Percentiles rank a stretch among this genome's conserved stretches.
Evolutionary conservation across 2,113 vertebrate genomes (phyloP).

Genomic region (Fulica atra): DNA sequence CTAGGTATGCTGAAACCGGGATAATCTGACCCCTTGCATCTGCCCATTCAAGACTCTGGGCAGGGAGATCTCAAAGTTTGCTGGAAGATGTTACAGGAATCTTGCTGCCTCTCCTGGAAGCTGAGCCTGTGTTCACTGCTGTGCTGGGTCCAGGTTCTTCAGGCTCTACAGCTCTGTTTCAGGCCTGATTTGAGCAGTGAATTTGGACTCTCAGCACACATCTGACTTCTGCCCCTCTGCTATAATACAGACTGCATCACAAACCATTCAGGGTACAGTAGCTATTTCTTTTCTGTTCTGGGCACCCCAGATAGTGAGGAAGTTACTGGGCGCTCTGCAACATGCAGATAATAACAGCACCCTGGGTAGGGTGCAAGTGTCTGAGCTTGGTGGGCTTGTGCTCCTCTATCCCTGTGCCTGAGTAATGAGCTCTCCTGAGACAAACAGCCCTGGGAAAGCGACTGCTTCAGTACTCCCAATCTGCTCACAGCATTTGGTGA

Average conservation of each 20-base stretch:
- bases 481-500: background rate
- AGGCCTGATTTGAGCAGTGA: background rate
- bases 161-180: background rate
- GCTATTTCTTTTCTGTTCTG: background rate
- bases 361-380: background rate
- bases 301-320: background rate
- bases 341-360: accelerated
- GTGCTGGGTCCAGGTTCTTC: background rate
- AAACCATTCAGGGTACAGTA: background rate
- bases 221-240: background rate
- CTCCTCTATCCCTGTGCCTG: background rate
- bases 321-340: background rate
- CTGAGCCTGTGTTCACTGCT: background rate
- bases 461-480: accelerated
- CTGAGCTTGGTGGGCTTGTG: background rate
- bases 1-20: background rate
- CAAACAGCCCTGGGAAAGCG: background rate
- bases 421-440: background rate
- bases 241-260: background rate
- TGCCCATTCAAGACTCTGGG: background rate
- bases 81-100: background rate
- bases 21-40: background rate
- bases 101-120: background rate
- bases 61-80: background rate
- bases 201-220: background rate